Conservation (phyloP, 2,113 vertebrate species). For the Upupa epops region DNA sequence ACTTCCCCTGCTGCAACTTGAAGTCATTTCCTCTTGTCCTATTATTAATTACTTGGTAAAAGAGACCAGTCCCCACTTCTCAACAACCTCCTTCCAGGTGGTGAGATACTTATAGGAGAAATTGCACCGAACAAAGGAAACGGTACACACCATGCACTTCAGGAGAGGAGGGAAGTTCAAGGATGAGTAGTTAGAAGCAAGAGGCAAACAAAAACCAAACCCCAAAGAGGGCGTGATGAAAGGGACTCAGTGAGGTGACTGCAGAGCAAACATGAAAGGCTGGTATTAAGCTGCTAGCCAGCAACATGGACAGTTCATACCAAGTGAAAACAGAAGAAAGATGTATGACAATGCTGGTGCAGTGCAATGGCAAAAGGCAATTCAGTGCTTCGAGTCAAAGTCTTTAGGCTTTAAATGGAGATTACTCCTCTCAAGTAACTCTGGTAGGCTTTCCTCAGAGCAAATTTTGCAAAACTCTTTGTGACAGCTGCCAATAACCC, state of each 20-base stretch:
- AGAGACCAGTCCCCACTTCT: too few relatives aligned
- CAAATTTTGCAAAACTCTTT: background rate
- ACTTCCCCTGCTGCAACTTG: too few relatives aligned
- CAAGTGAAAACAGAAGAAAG: background rate
- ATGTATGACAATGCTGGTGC: background rate
- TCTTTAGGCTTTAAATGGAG: background rate
- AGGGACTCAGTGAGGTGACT: background rate
- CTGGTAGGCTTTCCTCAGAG: background rate
- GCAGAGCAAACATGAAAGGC: background rate
- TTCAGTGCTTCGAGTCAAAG: background rate
- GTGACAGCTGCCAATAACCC: background rate
- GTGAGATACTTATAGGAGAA: background rate
- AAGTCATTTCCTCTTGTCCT: too few relatives aligned
- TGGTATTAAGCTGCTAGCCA: background rate
- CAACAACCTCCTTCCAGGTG: too few relatives aligned
- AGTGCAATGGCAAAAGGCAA: background rate
- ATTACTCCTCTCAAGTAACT: background rate
- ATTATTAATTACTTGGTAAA: too few relatives aligned
- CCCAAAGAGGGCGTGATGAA: background rate
- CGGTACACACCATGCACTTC: background rate
- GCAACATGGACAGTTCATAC: rapidly evolving
- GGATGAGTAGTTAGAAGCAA: background rate
- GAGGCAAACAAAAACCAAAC: background rate
- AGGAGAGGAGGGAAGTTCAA: background rate
- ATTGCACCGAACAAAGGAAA: background rate